Base-by-base conservation (phyloP, 2,888 invertebrate species). In the Meghimatium bilineatum region DNA sequence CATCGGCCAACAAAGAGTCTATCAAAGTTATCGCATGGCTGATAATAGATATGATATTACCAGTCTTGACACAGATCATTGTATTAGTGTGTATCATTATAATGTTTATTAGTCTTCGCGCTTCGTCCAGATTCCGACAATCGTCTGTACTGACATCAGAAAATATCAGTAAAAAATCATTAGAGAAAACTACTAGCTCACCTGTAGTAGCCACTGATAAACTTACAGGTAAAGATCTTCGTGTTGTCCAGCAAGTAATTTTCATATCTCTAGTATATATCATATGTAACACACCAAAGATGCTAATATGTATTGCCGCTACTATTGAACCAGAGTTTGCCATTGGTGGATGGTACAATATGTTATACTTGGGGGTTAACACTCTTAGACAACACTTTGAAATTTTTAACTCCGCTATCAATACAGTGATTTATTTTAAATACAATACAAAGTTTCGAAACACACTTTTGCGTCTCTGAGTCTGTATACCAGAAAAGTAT, bases 391-490 rank as follows among this genome's bases (percentile, higher is more conserved):
- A 56, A n/a, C 76, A 76, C 2, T 81, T 60, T 63, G 69, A 60
- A 32, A 34, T 63, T 49, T 49, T 81, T 34, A 67, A 67, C 56
- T 52, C 81, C 0, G 49, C 52, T 5, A 60, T 69, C 20, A 78
- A 67, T 34, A 66, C 36, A 1, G n/a, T 66, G 0, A 78, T 78
- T 78, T 78, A 78, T 34, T 78, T 66, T 20, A 66, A 32, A 29
- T 78, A 78, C 44, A 78, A 78, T n/a, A 78, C 66, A 8, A 77
- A 77, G n/a, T 77, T 77, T 71, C 71, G 71, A 5, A 34, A 44
- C 44, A 44, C 44, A n/a, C n/a, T n/a, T n/a, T n/a, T n/a, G n/a
- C n/a, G n/a, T n/a, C n/a, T n/a, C n/a, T n/a, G n/a, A n/a, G n/a
- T n/a, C n/a, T n/a, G n/a, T n/a, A n/a, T n/a, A n/a, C n/a, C n/a